Evolutionary conservation across 2,113 vertebrate species (phyloP).

Genomic region (Tragelaphus imberbis): DNA sequence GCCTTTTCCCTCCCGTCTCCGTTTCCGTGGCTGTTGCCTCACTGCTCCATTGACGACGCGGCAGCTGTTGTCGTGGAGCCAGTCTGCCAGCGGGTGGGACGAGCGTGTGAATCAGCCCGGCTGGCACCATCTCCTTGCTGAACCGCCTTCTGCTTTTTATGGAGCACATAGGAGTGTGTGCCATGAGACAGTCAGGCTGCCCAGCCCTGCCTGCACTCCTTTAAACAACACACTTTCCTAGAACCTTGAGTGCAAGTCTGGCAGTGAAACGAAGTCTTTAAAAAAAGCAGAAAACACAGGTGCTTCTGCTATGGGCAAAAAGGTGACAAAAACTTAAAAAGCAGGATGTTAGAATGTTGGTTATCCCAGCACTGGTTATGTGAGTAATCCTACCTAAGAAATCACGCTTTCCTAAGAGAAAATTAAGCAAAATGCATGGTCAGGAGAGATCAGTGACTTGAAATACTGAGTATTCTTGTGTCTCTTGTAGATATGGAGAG

Average conservation of each 20-base stretch:
- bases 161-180: conserved; percentile 25
- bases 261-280: conserved; percentile 10
- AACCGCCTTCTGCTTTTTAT: conserved; percentile 54
- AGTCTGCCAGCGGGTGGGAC: conserved; percentile 27
- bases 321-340: background rate
- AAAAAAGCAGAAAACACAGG: background rate
- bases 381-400: background rate
- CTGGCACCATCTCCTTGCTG: background rate
- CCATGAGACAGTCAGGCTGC: background rate
- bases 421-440: background rate
- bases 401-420: background rate
- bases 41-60: background rate
- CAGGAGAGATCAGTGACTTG: background rate
- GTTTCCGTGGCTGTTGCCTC: background rate
- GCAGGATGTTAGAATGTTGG: background rate
- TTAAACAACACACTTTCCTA: conserved; percentile 35
- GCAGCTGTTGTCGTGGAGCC: conserved; percentile 47
- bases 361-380: background rate
- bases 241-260: conserved; percentile 11
- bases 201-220: conserved; percentile 15
- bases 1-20: background rate
- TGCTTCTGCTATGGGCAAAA: background rate
- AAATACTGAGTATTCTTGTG: conserved; percentile 1
- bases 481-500: conserved; percentile 81
- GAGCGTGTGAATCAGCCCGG: conserved; percentile 40